Conservation (phyloP, 2,888 invertebrate genomes). For the Kryphioiulus occultus region DNA sequence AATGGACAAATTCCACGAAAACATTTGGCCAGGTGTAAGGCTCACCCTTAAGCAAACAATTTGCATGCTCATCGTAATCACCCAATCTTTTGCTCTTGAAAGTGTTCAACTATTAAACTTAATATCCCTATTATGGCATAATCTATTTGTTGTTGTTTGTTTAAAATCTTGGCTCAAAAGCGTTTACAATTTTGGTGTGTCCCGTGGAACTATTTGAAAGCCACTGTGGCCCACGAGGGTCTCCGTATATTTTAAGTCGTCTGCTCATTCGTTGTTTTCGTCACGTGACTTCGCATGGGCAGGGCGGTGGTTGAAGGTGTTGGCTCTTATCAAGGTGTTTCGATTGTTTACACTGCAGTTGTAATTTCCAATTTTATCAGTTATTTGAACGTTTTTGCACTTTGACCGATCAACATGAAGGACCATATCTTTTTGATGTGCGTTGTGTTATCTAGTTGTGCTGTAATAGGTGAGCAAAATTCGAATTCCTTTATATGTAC, state of each 20-base stretch:
- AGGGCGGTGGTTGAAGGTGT: conserved; percentile 36
- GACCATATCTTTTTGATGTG: background rate
- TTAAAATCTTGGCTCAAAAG: background rate
- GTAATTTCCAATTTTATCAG: background rate
- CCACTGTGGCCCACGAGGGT: background rate
- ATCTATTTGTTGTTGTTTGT: background rate
- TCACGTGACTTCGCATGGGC: background rate
- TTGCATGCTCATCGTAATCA: no score
- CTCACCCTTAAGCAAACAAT: no score
- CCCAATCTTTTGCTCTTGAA: no score
- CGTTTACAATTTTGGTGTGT: background rate
- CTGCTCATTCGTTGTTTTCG: background rate
- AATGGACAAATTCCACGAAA: no score
- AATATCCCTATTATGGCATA: background rate
- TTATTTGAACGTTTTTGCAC: background rate
- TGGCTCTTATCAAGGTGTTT: background rate
- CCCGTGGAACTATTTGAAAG: background rate
- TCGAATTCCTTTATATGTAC: conserved; percentile 4
- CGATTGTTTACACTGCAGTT: background rate
- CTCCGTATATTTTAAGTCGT: background rate
- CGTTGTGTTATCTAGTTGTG: background rate
- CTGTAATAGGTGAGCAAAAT: background rate
- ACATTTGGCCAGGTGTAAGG: no score
- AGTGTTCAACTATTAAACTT: no score
- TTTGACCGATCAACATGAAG: background rate